A percentile compares a stretch with the other conserved stretches of the same genome.
Evolutionary conservation across 2,797 vertebrate species (phyloP).

Genomic region (Xiphorhynchus erythropygius): DNA sequence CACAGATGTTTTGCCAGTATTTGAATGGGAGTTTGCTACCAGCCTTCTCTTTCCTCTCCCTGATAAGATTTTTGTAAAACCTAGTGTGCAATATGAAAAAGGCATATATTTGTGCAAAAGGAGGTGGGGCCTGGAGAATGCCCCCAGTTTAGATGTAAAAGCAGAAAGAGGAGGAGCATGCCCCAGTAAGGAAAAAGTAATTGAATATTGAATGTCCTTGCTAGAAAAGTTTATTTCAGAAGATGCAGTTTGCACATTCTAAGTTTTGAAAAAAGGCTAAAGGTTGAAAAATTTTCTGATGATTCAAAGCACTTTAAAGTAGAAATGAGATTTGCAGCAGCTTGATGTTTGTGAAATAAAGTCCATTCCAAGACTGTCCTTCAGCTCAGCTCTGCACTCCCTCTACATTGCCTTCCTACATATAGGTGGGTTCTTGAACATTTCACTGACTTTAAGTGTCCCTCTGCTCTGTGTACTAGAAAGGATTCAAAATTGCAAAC

Average conservation of each 20-base stretch:
- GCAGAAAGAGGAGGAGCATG: background rate
- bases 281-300: background rate
- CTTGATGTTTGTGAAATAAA: background rate
- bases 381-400: background rate
- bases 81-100: background rate
- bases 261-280: background rate
- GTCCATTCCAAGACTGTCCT: background rate
- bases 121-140: background rate
- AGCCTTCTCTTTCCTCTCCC: background rate
- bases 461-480: background rate
- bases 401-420: background rate
- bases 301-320: background rate
- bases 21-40: background rate
- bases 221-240: background rate
- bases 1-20: background rate
- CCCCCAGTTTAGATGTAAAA: background rate
- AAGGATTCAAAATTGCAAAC: background rate
- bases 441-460: background rate
- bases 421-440: background rate
- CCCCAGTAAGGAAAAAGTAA: rapidly evolving
- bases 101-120: background rate
- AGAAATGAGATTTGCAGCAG: background rate
- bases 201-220: background rate
- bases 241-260: background rate
- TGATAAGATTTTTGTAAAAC: background rate